Conservation (phyloP, 1,140 invertebrate species). For the Drosophila parabipectinata region DNA sequence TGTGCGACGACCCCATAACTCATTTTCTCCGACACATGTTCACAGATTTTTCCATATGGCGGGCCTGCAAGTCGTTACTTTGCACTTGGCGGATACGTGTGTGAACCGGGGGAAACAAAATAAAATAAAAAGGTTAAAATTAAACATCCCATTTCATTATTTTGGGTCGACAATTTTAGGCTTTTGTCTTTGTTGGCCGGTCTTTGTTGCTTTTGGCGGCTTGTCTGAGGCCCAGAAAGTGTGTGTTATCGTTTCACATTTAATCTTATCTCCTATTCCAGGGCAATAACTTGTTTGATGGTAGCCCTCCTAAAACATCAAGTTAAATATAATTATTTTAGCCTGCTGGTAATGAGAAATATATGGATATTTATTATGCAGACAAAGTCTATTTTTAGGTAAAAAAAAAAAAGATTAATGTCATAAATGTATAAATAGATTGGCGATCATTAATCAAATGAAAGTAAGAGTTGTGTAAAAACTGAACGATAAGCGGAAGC, state of each 20-base stretch:
- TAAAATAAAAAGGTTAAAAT: constrained; percentile 13
- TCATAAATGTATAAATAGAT: constrained; percentile 42
- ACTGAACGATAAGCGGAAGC: not conserved
- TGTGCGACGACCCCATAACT: constrained; percentile 35
- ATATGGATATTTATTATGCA: constrained; percentile 24
- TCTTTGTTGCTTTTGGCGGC: constrained; percentile 39
- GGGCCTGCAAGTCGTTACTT: constrained; percentile 36
- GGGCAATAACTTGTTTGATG: constrained; percentile 48
- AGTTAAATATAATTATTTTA: constrained; percentile 29
- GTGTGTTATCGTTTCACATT: constrained; percentile 53
- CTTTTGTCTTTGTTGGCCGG: constrained; percentile 28
- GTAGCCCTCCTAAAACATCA: constrained; percentile 9
- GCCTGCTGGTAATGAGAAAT: constrained; percentile 16
- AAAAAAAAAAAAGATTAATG: constrained; percentile 2
- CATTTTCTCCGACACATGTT: constrained; percentile 56
- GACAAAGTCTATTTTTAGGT: constrained; percentile 31
- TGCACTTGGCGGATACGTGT: constrained; percentile 43
- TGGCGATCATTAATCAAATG: constrained; percentile 25
- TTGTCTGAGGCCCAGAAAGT: constrained; percentile 10
- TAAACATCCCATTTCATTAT: constrained; percentile 19
- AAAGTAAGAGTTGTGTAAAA: constrained; percentile 23
- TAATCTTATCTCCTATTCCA: constrained; percentile 64
- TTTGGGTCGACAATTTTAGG: constrained; percentile 32
- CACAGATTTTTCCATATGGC: constrained; percentile 69
- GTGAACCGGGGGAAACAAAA: not conserved